Conservation (phyloP, 2,888 invertebrate species). For the Trichacis sp. region DNA sequence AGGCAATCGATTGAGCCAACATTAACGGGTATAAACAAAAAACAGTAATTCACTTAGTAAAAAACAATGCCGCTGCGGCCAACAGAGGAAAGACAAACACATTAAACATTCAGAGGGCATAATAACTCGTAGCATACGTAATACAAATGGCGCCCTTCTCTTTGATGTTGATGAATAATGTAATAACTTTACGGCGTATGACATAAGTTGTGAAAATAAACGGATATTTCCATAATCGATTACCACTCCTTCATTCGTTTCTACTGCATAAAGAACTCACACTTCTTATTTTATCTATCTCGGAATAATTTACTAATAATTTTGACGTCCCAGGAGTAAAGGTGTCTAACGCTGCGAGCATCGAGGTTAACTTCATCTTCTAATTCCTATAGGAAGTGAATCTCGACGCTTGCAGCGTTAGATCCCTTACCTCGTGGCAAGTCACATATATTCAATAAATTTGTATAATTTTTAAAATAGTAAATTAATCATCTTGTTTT, state of each 20-base stretch:
- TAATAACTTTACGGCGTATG: conserved; percentile 63
- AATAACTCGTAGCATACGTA: conserved; percentile 68
- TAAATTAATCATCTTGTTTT: no score
- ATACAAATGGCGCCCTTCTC: conserved; percentile 66
- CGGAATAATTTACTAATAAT: no score
- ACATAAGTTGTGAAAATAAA: conserved; percentile 51
- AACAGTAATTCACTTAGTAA: conserved; percentile 69
- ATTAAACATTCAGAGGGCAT: conserved; percentile 69
- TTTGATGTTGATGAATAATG: conserved; percentile 67
- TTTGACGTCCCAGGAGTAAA: no score
- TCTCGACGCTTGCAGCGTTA: no score
- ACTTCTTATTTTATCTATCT: neutral
- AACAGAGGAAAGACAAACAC: conserved; percentile 69
- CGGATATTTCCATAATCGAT: conserved; percentile 41
- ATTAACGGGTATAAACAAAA: conserved; percentile 60
- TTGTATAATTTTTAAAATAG: no score
- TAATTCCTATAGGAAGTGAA: no score
- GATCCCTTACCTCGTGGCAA: no score
- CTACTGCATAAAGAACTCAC: neutral
- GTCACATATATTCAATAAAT: no score
- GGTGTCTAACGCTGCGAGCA: no score
- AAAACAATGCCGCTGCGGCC: conserved; percentile 66
- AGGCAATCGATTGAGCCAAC: conserved; percentile 67
- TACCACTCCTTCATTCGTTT: conserved; percentile 1
- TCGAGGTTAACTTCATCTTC: no score